phyloP scores from a whole-genome alignment of 2,113 vertebrate species.

The Cnemophilus loriae region DNA sequence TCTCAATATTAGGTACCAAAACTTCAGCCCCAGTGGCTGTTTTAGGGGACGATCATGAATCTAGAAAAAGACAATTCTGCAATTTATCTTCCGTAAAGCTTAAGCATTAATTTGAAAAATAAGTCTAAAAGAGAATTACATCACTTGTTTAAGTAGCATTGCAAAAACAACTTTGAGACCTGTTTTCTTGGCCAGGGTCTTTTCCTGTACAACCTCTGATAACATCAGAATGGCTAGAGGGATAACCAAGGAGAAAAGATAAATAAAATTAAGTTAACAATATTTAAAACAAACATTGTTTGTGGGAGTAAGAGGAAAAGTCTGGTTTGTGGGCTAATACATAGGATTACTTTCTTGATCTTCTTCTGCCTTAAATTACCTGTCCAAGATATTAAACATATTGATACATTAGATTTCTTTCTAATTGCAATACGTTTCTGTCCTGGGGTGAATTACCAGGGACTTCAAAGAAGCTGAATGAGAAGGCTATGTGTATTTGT shows the following conservation, averaged over 20 bases:
- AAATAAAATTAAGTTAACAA: neutral
- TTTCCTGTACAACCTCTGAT: neutral
- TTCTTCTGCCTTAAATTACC: neutral
- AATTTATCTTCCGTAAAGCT: neutral
- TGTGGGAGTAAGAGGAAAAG: neutral
- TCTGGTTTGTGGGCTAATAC: neutral
- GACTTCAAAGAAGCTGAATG: neutral
- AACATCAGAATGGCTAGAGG: neutral
- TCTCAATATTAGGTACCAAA: neutral
- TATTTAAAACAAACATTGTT: neutral
- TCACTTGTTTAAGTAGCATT: neutral
- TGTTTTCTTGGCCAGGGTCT: neutral
- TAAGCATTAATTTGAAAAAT: neutral
- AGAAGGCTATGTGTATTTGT: neutral
- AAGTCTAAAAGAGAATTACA: neutral
- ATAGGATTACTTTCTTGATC: neutral
- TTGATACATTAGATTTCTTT: neutral
- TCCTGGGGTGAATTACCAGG: no score
- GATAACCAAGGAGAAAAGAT: neutral
- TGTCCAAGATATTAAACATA: neutral
- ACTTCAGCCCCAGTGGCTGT: neutral
- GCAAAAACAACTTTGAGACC: neutral
- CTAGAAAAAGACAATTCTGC: neutral
- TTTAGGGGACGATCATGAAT: neutral
- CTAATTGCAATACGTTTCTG: neutral